Base-by-base conservation (phyloP, 2,888 invertebrate species). In the Diogma glabrata region DNA sequence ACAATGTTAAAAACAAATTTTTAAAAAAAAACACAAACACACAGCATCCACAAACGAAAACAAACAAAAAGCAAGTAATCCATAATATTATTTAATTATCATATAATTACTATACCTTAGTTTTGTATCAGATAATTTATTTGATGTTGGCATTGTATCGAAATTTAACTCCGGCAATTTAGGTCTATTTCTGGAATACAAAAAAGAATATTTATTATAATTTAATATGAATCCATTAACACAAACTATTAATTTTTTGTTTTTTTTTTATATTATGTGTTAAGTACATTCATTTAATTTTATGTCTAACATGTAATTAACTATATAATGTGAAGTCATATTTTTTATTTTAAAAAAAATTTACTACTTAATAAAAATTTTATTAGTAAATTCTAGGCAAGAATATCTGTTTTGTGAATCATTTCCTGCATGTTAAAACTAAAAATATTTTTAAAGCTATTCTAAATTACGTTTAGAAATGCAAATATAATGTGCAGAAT, bases 141-240 rank as follows among this genome's bases (percentile, higher is more conserved):
- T 16, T 9, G 46, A 24, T 46, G 46, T 16, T 16, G 46, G 46
- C 46, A 46, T 46, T 26, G 26, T 46, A 26, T 24, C 46, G 16
- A 22, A 22, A 46, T 14, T 24, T 24, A 46, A 26, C 24, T 46
- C 46, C 17, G 46, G 46, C 24, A 46, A 46, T 46, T 46, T 46
- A 24, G 46, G 46, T 46, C 24, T 46, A 46, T 46, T 46, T 26
- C 46, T 46, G 46, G 3, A 46, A n/a, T n/a, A n/a, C 12, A 45
- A 14, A 45, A 45, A 45, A 45, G 1, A 45, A 23, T 10, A 19
- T 40, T 19, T 28, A 28, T 12, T 28, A n/a, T 28, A n/a, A 10
- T 12, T 12, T 12, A 28, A 12, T 28, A n/a, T 12, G 10, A 28
- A 28, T n/a, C n/a, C n/a, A 28, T 28, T 28, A 28, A 28, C 10